These are phyloP conservation scores for Tenualosa thibaudeaui DNA, from an alignment of 2,797 vertebrate genomes.

Conservation along the genomic window DNA sequence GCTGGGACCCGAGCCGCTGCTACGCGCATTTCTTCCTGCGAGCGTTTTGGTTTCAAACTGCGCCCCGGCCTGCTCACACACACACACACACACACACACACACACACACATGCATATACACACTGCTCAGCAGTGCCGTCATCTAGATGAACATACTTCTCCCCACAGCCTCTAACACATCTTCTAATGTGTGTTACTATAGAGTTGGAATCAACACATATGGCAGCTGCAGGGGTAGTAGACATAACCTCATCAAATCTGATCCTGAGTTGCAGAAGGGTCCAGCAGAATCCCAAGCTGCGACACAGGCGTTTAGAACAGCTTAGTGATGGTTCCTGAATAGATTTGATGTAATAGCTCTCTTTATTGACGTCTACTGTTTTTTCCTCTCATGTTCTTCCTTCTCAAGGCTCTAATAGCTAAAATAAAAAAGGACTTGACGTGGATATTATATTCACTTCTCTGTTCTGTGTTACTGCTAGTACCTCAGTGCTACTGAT, in stretches of 20 bases:
- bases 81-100: background rate
- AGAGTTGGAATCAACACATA: background rate
- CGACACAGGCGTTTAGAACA: background rate
- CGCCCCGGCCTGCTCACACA: background rate
- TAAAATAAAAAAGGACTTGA: background rate
- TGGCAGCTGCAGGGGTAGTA: background rate
- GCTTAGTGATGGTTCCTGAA: background rate
- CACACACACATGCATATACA: background rate
- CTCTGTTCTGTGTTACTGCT: background rate
- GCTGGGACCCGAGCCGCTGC: conserved; percentile 55
- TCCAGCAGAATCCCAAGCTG: background rate
- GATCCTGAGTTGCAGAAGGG: background rate
- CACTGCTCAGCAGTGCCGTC: background rate
- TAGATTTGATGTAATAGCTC: background rate
- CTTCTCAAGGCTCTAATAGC: background rate
- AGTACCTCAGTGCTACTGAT: background rate
- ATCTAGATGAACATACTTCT: background rate
- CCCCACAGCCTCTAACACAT: background rate
- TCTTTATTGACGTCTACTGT: background rate
- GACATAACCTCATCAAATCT: background rate
- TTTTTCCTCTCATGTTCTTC: background rate
- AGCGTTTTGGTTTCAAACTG: conserved; percentile 62
- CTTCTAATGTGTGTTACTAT: background rate
- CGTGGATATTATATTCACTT: background rate
- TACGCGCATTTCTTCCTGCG: conserved; percentile 49